Evolutionary conservation across 2,888 invertebrate species (phyloP).

Genomic region (Pseudococcus longispinus): DNA sequence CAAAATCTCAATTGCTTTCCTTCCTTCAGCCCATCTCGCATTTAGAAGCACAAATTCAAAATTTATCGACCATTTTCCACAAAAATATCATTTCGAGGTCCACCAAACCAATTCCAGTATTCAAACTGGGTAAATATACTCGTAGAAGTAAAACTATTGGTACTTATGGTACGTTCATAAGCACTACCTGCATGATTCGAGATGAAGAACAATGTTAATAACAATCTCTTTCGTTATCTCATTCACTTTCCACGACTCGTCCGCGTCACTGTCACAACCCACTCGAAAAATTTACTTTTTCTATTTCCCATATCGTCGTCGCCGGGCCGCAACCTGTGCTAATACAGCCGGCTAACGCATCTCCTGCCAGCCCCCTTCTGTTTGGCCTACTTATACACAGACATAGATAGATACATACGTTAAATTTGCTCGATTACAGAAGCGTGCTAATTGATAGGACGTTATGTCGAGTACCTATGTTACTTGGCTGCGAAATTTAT

Average conservation of each 20-base stretch:
- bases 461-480: background rate
- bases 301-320: background rate
- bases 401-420: conserved; percentile 6
- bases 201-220: background rate
- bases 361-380: background rate
- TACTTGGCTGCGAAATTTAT: conserved; percentile 18
- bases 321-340: background rate
- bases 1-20: background rate
- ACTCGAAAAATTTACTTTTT: background rate
- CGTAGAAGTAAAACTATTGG: background rate
- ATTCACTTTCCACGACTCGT: background rate
- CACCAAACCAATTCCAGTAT: background rate
- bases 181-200: background rate
- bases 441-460: conserved; percentile 19
- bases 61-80: background rate
- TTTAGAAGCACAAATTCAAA: background rate
- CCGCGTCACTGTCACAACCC: background rate
- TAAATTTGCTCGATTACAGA: conserved; percentile 14
- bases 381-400: conserved; percentile 6
- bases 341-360: background rate
- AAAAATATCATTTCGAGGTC: background rate
- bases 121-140: background rate
- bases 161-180: background rate
- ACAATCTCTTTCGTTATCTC: background rate
- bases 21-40: background rate